Evolutionary conservation across 2,113 vertebrate genomes (phyloP).

Genomic region (Etheostoma cragini): DNA sequence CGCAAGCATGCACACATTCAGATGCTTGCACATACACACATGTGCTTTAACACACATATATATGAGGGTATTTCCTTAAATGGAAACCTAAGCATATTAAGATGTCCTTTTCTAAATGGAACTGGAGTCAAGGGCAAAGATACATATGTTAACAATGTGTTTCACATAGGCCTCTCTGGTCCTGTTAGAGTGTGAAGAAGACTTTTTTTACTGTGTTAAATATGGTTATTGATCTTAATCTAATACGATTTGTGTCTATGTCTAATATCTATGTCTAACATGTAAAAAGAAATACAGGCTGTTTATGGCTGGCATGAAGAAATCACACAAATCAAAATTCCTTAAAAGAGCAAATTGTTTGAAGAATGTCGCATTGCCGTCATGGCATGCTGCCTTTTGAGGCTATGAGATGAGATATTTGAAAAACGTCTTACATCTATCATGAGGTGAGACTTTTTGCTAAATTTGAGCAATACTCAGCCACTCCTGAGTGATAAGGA

Average conservation of each 20-base stretch:
- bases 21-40: constrained; percentile 35
- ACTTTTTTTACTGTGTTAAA: constrained; percentile 38
- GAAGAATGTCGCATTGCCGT: constrained; percentile 85
- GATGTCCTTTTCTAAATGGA: constrained; percentile 77
- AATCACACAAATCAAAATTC: constrained; percentile 86
- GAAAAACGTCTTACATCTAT: constrained; percentile 86
- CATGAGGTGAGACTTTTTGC: constrained; percentile 75
- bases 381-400: constrained; percentile 86
- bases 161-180: constrained; percentile 59
- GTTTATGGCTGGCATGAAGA: constrained; percentile 82
- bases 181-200: constrained; percentile 59
- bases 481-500: constrained; percentile 85
- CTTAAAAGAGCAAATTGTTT: constrained; percentile 82
- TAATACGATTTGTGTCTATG: constrained; percentile 19
- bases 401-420: constrained; percentile 83
- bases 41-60: constrained; percentile 53
- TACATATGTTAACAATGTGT: constrained; percentile 79
- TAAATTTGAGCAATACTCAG: constrained; percentile 87
- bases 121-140: constrained; percentile 77
- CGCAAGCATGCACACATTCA: constrained; percentile 38
- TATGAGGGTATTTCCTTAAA: constrained; percentile 79
- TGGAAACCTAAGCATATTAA: constrained; percentile 79
- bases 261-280: constrained; percentile 13
- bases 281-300: constrained; percentile 30
- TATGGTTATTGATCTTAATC: constrained; percentile 38